Evolutionary conservation across 2,888 invertebrate species (phyloP).

Genomic region (Drosophila monieri): DNA sequence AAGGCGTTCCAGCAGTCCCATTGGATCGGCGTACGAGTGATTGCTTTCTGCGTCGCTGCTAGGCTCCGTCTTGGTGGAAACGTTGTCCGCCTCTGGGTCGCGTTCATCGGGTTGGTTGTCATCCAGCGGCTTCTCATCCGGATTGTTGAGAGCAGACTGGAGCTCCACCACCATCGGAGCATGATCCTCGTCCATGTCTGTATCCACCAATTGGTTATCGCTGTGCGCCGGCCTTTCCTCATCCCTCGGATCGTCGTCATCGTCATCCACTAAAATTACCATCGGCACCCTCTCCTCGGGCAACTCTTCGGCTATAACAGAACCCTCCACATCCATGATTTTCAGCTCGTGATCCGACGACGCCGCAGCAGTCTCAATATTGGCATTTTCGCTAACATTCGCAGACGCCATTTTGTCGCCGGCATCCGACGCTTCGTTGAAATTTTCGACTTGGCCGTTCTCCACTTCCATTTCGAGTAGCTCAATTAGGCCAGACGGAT

Average conservation of each 20-base stretch:
- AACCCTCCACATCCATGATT: constrained; percentile 67
- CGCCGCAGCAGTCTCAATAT: neutral
- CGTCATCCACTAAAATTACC: constrained; percentile 54
- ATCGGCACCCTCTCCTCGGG: neutral
- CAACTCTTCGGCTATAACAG: neutral
- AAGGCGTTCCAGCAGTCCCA: constrained; percentile 72
- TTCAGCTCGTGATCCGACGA: constrained; percentile 51
- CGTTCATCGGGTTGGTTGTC: constrained; percentile 22
- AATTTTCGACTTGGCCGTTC: neutral
- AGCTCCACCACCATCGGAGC: constrained; percentile 20
- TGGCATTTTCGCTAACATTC: constrained; percentile 9
- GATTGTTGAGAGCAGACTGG: constrained; percentile 3
- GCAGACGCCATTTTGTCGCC: constrained; percentile 72
- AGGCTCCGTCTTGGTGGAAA: constrained; percentile 46
- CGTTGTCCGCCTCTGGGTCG: constrained; percentile 36
- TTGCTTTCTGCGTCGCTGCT: constrained; percentile 49
- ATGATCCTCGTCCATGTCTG: constrained; percentile 36
- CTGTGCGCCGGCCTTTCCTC: neutral
- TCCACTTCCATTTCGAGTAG: constrained; percentile 20
- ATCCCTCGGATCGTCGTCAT: constrained; percentile 35
- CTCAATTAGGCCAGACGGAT: neutral
- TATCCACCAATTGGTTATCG: constrained; percentile 9
- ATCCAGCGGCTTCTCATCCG: constrained; percentile 11
- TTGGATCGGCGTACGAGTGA: constrained; percentile 67
- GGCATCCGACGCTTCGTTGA: constrained; percentile 29